phyloP scores from a whole-genome alignment of 2,888 invertebrate species.

The Pharmacophagus antenor region DNA sequence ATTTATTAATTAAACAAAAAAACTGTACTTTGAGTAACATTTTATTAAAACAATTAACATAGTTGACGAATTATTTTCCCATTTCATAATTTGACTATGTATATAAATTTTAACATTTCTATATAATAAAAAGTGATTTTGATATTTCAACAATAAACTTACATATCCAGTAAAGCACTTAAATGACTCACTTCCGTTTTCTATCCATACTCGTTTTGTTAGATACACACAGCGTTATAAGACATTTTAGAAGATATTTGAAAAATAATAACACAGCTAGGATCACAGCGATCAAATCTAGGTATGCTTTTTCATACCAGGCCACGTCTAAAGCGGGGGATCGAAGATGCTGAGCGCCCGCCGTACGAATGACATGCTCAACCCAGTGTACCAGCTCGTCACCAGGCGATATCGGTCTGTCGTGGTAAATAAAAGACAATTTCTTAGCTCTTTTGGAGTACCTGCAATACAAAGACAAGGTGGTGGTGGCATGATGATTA shows the following conservation, averaged over 20 bases:
- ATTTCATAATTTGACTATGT: too few relatives aligned
- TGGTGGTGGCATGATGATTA: not conserved
- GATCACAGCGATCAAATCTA: conserved; percentile 45
- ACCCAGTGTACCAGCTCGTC: conserved; percentile 53
- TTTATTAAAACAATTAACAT: too few relatives aligned
- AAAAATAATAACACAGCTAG: not conserved
- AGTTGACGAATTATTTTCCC: too few relatives aligned
- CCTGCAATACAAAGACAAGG: conserved; percentile 38
- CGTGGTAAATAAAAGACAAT: conserved; percentile 50
- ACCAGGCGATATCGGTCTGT: conserved; percentile 45
- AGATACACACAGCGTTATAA: not conserved
- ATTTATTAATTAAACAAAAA: too few relatives aligned
- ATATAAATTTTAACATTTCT: too few relatives aligned
- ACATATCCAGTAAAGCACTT: too few relatives aligned
- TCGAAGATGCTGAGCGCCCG: conserved; percentile 52
- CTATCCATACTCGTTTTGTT: not conserved
- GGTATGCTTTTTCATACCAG: conserved; percentile 51
- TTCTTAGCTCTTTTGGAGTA: conserved; percentile 47
- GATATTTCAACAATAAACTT: too few relatives aligned
- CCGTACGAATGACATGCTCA: conserved; percentile 51
- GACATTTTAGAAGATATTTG: not conserved
- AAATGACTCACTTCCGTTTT: not conserved
- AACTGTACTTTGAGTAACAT: too few relatives aligned
- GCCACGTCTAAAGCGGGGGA: conserved; percentile 48
- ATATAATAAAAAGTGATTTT: too few relatives aligned